Percentiles rank a stretch among this genome's conserved stretches.
These are phyloP conservation scores for Nestor notabilis DNA, from an alignment of 2,113 vertebrate species.

Conservation along the genomic window DNA sequence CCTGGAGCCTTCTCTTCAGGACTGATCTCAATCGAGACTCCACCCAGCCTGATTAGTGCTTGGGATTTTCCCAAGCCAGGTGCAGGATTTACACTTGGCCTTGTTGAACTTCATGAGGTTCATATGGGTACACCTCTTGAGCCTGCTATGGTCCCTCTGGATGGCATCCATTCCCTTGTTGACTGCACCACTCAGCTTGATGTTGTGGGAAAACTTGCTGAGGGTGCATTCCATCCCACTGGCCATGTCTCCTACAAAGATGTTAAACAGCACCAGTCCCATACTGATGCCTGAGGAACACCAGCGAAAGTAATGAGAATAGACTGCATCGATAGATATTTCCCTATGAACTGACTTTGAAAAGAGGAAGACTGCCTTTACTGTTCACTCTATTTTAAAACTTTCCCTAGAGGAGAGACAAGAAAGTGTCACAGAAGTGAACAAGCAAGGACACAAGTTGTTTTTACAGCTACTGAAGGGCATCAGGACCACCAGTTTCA, in stretches of 20 bases:
- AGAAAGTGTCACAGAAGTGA: background rate
- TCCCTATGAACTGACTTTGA: background rate
- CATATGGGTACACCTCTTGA: background rate
- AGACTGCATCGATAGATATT: background rate
- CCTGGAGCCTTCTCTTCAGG: background rate
- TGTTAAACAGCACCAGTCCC: background rate
- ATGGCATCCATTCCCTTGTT: background rate
- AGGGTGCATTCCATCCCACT: background rate
- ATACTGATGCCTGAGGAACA: background rate
- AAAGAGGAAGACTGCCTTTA: background rate
- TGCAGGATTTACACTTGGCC: background rate
- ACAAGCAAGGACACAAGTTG: background rate
- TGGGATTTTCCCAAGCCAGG: background rate
- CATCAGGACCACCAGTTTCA: background rate
- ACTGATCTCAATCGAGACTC: background rate
- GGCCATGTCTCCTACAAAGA: background rate
- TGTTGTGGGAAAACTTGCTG: background rate
- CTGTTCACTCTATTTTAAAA: background rate
- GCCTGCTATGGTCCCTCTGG: background rate
- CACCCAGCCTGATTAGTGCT: background rate
- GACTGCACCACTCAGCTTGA: background rate
- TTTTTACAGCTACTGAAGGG: background rate
- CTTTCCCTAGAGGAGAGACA: background rate
- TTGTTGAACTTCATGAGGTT: background rate
- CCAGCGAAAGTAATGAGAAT: background rate